Evolutionary conservation across 2,888 invertebrate genomes (phyloP), one percentile per base, ranked within the genome.

Genomic region (Antitype chi): DNA sequence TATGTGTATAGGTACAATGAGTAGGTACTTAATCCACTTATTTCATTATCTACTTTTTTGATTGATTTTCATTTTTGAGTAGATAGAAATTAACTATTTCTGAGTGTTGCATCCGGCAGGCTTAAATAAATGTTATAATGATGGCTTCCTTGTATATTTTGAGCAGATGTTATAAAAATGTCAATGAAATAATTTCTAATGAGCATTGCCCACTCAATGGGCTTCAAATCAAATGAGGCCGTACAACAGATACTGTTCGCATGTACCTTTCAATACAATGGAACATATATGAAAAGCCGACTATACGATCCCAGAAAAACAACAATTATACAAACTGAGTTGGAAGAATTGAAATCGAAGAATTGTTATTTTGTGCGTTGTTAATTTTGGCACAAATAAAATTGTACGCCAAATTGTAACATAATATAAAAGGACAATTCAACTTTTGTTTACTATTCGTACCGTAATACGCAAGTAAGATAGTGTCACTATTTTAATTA

Each of bases 181-280:
- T 38, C 73, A 57, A 53, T 32, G 20, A 73, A 55, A 78, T 78
- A 67, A 63, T 63, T 74, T 49, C 32, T 47, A n/a, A n/a, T 57
- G 49, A 74, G 25, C 68, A 53, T 68, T 59, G 32, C 13, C n/a
- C 55, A 43, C 55, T 70, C 43, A 67, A 82, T 72, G 25, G 49
- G 68, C 53, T 79, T 76, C 81, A 77, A 76, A 86, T 86, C 76
- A 85, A 87, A 67, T 80, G 79, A 84, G 57, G 79, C 74, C 69
- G 60, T 84, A 80, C 72, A 80, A 79, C 57, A 55, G 23, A 72
- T 60, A 72, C 70, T 76, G 63, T 79, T 63, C 52, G 59, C 70
- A 43, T 72, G 60, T 78, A 53, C 74, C n/a, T 76, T 47, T 64
- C 55, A 70, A 57, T 62, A 68, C 70, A 68, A 70, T 79, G 25